Evolutionary conservation across 2,797 vertebrate species (phyloP), one percentile per base, ranked within the genome.

Genomic region (Enteromius viviparus): DNA sequence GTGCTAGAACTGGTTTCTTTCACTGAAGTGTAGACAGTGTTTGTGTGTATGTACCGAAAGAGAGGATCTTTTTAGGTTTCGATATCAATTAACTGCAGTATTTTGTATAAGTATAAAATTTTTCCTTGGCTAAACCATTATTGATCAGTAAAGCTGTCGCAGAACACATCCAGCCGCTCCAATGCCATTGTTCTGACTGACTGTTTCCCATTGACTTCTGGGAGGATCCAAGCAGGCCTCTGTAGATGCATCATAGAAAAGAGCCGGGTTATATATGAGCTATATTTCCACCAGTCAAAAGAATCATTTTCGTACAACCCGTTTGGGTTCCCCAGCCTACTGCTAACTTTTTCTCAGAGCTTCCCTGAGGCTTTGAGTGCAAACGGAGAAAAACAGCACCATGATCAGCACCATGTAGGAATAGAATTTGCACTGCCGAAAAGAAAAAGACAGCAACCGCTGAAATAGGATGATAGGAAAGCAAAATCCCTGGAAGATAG

Each of bases 261-360:
- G 89, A 91, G 91, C 87, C 87, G 76, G 85, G 90, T 92, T 92
- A 89, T 91, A 92, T 91, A 90, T 87, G 83, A 92, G 90, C 92
- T 91, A 91, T 91, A 94, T 94, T 94, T 94, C 75, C 91, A 92
- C 87, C 87, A 92, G 91, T 91, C 90, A 86, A 82, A 87, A 76
- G 75, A 92, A 94, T 94, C 88, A 89, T 94, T 94, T 93, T 88
- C 78, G 87, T 91, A 91, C 91, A 91, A 85, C 88, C 89, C 92
- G 88, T 90, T 71, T 88, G 93, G 92, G 93, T 92, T 87, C 72
- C 76, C 6, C 23, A 83, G 89, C 62, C 85, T 45, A 85, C 76
- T 81, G 87, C 89, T 84, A 90, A 90, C 91, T 92, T 70, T 23
- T 76, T 32, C 53, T 75, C n/a, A 12, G 62, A 65, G 76, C 51